Conservation (phyloP, 2,888 invertebrate species). For the Deroplatys truncata region DNA sequence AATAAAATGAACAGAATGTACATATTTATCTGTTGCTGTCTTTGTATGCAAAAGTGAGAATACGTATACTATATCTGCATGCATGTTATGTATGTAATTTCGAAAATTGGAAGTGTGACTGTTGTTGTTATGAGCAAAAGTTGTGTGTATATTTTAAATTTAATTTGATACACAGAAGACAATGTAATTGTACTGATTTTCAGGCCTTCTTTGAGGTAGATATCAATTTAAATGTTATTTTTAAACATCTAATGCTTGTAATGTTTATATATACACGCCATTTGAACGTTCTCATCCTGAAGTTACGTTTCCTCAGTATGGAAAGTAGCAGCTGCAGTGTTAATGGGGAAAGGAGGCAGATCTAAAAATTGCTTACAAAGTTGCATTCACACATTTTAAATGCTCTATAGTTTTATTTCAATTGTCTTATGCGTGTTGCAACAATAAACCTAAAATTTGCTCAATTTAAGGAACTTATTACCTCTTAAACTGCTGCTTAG, state of each 20-base stretch:
- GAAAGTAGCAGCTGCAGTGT: not conserved
- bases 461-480: too few species aligned
- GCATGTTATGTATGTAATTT: not conserved
- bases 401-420: too few species aligned
- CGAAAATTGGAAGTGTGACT: constrained; percentile 9
- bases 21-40: constrained; percentile 15
- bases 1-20: not conserved
- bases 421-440: too few species aligned
- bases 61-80: not conserved
- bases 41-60: not conserved
- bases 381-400: too few species aligned
- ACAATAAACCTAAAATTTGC: too few species aligned
- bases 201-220: not conserved
- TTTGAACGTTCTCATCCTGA: not conserved
- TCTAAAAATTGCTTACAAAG: too few species aligned
- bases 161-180: not conserved
- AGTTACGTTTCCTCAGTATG: not conserved
- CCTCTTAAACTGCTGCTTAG: too few species aligned
- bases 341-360: too few species aligned
- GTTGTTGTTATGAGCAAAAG: not conserved
- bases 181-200: not conserved
- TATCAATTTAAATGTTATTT: not conserved
- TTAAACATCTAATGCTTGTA: not conserved
- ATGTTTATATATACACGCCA: not conserved
- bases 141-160: not conserved